These are phyloP conservation scores for Mythimna ferrago DNA, from an alignment of 2,888 invertebrate species.

Conservation along the genomic window DNA sequence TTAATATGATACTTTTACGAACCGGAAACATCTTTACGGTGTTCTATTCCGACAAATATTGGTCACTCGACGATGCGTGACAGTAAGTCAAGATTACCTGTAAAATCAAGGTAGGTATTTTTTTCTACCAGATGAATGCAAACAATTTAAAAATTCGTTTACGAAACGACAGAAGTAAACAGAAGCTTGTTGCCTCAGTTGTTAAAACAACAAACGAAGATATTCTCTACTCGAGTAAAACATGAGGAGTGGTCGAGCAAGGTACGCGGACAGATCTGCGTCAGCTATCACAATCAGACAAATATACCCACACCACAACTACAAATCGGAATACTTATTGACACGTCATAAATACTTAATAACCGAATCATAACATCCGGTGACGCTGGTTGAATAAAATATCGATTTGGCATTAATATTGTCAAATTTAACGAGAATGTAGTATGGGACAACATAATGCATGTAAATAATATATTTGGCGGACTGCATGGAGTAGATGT, in stretches of 20 bases:
- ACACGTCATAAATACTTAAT: slow-evolving; percentile 22
- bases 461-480: slow-evolving; percentile 60
- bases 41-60: slow-evolving; percentile 88
- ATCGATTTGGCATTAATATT: slow-evolving; percentile 49
- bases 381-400: slow-evolving; percentile 22
- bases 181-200: slow-evolving; percentile 53
- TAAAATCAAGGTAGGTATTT: slow-evolving; percentile 49
- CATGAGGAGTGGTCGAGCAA: slow-evolving; percentile 14
- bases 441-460: slow-evolving; percentile 47
- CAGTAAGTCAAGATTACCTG: slow-evolving; percentile 77
- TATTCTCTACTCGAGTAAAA: slow-evolving; percentile 5
- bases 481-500: slow-evolving; percentile 60
- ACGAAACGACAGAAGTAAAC: slow-evolving; percentile 42
- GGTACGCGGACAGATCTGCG: not conserved
- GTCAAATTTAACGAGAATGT: slow-evolving; percentile 31
- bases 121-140: slow-evolving; percentile 38
- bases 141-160: slow-evolving; percentile 53
- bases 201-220: slow-evolving; percentile 43
- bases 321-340: slow-evolving; percentile 3
- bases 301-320: not conserved
- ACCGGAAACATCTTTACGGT: slow-evolving; percentile 89
- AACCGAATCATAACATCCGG: slow-evolving; percentile 20
- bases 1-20: slow-evolving; percentile 88
- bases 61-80: slow-evolving; percentile 87
- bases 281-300: not conserved